phyloP scores from a whole-genome alignment of 1,140 invertebrate species.

The Druon quercuslanigerum region DNA sequence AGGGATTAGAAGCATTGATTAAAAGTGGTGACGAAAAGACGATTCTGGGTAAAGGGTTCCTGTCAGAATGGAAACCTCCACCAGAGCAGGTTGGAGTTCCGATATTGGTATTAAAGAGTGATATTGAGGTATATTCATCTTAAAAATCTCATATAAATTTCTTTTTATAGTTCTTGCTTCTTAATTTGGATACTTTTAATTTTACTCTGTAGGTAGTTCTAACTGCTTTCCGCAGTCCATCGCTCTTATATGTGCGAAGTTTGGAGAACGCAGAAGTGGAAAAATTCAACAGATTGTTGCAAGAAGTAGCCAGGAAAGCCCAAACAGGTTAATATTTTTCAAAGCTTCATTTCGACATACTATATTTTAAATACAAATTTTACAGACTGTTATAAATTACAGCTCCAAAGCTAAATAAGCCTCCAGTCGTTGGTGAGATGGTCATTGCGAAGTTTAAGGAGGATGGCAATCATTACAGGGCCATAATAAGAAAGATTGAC shows the following conservation, averaged over 20 bases:
- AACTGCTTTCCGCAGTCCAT: slow-evolving; percentile 50
- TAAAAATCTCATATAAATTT: slow-evolving; percentile 18
- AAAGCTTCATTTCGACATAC: not conserved
- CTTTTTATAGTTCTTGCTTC: slow-evolving; percentile 23
- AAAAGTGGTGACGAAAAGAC: not conserved
- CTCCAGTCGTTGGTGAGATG: slow-evolving; percentile 59
- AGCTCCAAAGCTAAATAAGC: slow-evolving; percentile 51
- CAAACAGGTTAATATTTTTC: slow-evolving; percentile 49
- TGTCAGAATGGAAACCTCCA: not conserved
- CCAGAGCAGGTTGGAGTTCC: not conserved
- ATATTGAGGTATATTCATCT: not conserved
- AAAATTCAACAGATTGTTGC: slow-evolving; percentile 50
- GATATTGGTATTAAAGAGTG: not conserved
- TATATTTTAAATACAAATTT: not conserved
- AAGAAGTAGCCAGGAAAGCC: slow-evolving; percentile 58
- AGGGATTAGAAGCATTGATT: not conserved
- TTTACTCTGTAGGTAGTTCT: slow-evolving; percentile 54
- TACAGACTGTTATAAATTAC: slow-evolving; percentile 16
- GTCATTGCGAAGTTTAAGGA: slow-evolving; percentile 58
- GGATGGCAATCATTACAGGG: slow-evolving; percentile 68
- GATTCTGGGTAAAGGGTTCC: not conserved
- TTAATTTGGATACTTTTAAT: not conserved
- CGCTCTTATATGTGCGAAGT: slow-evolving; percentile 53
- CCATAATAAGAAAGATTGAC: slow-evolving; percentile 57
- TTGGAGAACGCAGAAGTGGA: slow-evolving; percentile 53